These are phyloP conservation scores for Clunio marinus DNA, from an alignment of 2,888 invertebrate genomes.

Conservation along the genomic window DNA sequence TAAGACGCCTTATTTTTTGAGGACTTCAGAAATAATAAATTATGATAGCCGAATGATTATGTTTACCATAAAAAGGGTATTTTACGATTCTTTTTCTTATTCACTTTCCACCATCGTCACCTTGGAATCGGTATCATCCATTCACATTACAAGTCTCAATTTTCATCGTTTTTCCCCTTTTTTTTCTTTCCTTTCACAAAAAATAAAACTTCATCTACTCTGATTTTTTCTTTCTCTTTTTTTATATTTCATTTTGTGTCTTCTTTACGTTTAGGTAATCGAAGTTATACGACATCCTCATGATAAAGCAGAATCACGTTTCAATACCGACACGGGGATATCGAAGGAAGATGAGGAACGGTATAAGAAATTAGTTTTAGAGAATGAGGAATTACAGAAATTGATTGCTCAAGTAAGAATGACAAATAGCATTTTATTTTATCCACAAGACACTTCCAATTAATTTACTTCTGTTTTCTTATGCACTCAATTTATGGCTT, in stretches of 20 bases:
- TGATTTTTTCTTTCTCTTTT: neutral
- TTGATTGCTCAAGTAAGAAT: constrained; percentile 80
- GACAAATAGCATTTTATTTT: constrained; percentile 29
- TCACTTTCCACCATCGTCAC: neutral
- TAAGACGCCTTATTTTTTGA: neutral
- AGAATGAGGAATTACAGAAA: constrained; percentile 95
- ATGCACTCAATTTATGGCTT: constrained; percentile 16
- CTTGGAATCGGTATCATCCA: neutral
- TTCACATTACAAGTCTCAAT: neutral
- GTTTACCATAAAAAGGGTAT: constrained; percentile 31
- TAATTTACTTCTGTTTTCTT: neutral
- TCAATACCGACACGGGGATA: constrained; percentile 74
- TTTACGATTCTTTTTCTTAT: constrained; percentile 5
- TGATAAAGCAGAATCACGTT: constrained; percentile 83
- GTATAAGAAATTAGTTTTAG: constrained; percentile 84
- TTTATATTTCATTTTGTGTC: too few relatives aligned
- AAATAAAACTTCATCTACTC: too few relatives aligned
- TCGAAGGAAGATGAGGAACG: constrained; percentile 93
- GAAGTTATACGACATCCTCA: constrained; percentile 85
- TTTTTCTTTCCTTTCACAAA: neutral
- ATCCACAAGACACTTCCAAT: constrained; percentile 7
- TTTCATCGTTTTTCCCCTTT: neutral
- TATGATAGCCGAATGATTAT: constrained; percentile 22
- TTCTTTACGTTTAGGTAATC: constrained; percentile 69
- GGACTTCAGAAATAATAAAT: constrained; percentile 15